Evolutionary conservation across 2,888 invertebrate genomes (phyloP).

Genomic region (Cataglyphis cursor): DNA sequence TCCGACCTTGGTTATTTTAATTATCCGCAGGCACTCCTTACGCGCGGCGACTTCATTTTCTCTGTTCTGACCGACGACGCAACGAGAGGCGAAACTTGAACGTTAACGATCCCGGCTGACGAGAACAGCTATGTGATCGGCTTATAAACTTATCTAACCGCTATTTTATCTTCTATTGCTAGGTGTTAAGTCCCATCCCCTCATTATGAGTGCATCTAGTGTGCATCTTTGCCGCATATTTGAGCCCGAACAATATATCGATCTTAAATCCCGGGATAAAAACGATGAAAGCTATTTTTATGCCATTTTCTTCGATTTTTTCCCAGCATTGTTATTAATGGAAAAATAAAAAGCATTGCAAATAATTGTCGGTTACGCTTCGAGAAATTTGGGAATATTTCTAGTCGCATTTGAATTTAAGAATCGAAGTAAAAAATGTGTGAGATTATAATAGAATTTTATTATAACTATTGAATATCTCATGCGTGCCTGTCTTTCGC

Average conservation of each 20-base stretch:
- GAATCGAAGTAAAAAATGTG: background rate
- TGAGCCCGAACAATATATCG: conserved; percentile 16
- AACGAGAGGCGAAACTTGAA: conserved; percentile 57
- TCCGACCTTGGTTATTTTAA: conserved; percentile 67
- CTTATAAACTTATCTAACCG: conserved; percentile 65
- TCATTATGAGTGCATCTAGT: background rate
- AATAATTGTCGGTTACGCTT: background rate
- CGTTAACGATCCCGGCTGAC: conserved; percentile 36
- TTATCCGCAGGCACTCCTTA: conserved; percentile 58
- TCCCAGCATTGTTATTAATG: background rate
- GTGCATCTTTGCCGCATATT: background rate
- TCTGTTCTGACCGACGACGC: conserved; percentile 33
- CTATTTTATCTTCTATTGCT: conserved; percentile 22
- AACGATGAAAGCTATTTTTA: conserved; percentile 8
- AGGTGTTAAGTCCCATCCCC: background rate
- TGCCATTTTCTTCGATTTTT: background rate
- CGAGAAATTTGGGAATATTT: background rate
- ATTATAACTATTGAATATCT: background rate
- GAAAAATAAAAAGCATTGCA: background rate
- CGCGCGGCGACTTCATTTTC: conserved; percentile 57
- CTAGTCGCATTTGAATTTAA: background rate
- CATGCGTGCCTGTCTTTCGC: background rate
- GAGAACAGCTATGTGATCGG: conserved; percentile 56
- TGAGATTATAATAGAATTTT: background rate
- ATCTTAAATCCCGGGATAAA: background rate